A percentile compares a stretch with the other conserved stretches of the same genome.
Conservation (phyloP, 1,140 invertebrate species). For the Arion vulgaris region DNA sequence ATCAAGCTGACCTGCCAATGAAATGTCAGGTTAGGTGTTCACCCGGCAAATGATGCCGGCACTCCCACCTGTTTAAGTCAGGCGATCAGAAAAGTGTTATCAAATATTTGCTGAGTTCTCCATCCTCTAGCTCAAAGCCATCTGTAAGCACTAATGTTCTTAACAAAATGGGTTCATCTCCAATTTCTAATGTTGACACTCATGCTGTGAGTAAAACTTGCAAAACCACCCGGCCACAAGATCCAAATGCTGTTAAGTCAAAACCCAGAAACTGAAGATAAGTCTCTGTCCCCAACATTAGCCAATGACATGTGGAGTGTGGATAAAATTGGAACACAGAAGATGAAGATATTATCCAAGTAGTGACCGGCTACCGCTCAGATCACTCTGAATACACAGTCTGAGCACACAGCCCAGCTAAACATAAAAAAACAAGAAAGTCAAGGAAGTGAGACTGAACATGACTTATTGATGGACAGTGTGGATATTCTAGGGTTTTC, state of each 20-base stretch:
- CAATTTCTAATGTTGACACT: conserved; percentile 1
- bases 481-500: not conserved
- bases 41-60: conserved; percentile 32
- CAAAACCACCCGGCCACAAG: conserved; percentile 25
- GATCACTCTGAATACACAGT: conserved; percentile 3
- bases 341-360: conserved; percentile 37
- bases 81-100: conserved; percentile 53
- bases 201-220: not conserved
- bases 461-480: not conserved
- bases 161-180: conserved; percentile 33
- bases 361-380: conserved; percentile 17
- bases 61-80: conserved; percentile 33
- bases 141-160: conserved; percentile 44
- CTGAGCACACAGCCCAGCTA: not conserved
- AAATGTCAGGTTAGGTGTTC: not conserved
- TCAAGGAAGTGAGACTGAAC: not conserved
- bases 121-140: conserved; percentile 46
- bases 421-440: not conserved
- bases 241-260: not conserved
- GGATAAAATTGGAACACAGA: not conserved
- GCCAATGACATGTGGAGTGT: not conserved
- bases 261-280: conserved; percentile 12
- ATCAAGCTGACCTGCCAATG: not conserved
- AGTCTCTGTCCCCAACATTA: not conserved
- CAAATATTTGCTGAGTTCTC: conserved; percentile 60